These are phyloP conservation scores for Pterostichus niger DNA, from an alignment of 2,888 invertebrate species.

Conservation along the genomic window DNA sequence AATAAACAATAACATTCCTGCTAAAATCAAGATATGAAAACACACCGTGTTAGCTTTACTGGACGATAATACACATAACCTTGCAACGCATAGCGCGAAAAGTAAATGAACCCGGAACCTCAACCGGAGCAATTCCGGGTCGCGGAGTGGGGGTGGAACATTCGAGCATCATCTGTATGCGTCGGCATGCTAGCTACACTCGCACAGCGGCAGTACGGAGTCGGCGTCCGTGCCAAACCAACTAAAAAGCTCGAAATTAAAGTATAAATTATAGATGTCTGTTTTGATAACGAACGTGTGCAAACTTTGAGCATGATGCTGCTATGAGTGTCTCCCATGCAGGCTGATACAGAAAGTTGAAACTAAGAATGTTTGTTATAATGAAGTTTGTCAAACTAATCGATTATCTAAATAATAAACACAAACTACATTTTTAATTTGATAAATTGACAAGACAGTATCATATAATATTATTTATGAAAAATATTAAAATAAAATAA, in stretches of 20 bases:
- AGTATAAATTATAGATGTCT: slow-evolving; percentile 62
- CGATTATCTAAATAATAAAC: too few species aligned
- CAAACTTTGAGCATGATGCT: slow-evolving; percentile 16
- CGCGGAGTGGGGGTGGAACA: neutral
- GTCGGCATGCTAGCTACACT: slow-evolving; percentile 12
- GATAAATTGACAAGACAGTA: too few species aligned
- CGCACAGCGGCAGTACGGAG: neutral
- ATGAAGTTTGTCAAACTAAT: too few species aligned
- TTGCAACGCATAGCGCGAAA: neutral
- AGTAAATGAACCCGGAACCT: slow-evolving; percentile 17
- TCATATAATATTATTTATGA: too few species aligned
- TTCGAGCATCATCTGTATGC: slow-evolving; percentile 42
- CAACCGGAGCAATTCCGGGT: neutral
- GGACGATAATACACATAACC: too few species aligned
- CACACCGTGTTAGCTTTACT: too few species aligned
- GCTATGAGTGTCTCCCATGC: neutral
- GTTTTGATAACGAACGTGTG: slow-evolving; percentile 56
- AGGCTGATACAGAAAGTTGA: too few species aligned
- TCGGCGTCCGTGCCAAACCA: slow-evolving; percentile 22
- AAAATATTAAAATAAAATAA: too few species aligned
- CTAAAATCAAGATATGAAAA: too few species aligned
- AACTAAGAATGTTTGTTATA: too few species aligned
- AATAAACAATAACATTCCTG: too few species aligned
- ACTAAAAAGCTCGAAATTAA: slow-evolving; percentile 62
- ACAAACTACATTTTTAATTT: too few species aligned